Evolutionary conservation across 1,140 invertebrate genomes (phyloP), one percentile per base, ranked within the genome.

Genomic region (Stegodyphus mimosarum): DNA sequence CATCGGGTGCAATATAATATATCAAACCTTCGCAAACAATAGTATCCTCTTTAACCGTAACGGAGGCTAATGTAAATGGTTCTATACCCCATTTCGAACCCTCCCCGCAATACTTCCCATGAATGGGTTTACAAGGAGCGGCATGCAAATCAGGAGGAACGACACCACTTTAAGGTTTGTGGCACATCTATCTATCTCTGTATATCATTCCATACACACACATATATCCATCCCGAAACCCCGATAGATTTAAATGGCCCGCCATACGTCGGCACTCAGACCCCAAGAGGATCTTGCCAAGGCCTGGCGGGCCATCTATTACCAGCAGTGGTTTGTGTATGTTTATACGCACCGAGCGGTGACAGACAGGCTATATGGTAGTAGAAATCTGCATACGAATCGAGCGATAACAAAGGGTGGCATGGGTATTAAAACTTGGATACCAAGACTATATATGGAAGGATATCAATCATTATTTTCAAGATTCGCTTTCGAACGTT

Each of bases 371-470:
- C 55, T 77, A 64, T 77, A 77, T 78, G 48, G 76, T 15, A n/a
- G 49, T 51, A 78, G 64, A 78, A 78, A 78, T 78, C 76, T 78
- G 76, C 76, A 78, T 78, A 78, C 76, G 76, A 78, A 69, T 78
- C 76, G 76, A 10, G 50, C 7, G 76, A 78, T 69, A 78, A 78
- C 76, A 78, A 78, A 78, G 76, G 64, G 50, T 49, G 11, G 49
- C 10, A 6, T 11, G 18, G 69, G 33, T 69, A 67, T 76, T 76
- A 76, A 69, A 69, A 50, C 76, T 11, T 7, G 50, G 13, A 17
- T 17, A 15, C 55, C 9, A 60, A 60, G 9, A 1, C 15, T 11
- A 48, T n/a, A 53, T 78, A 48, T 15, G 60, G 76, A 33, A 33
- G 76, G 76, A 53, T 78, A 78, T 78, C 76, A 69, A 78, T 78